Percentiles rank a stretch among this genome's conserved stretches.
Evolutionary conservation across 1,140 invertebrate species (phyloP).

Genomic region (Matsumurasca onukii): DNA sequence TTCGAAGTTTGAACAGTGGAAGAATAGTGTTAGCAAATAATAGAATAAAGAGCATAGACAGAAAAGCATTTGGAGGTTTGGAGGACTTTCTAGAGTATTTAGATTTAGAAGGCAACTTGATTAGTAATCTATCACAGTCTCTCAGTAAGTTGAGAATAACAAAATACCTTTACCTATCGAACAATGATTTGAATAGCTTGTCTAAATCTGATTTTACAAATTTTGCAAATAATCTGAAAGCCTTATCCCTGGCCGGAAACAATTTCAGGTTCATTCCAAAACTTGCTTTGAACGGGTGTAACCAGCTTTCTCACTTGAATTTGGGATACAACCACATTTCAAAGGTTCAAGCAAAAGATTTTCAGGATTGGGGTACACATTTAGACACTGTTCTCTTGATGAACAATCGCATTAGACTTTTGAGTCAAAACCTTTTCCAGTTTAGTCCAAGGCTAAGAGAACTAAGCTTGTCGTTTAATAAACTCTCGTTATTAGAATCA

Average conservation of each 20-base stretch:
- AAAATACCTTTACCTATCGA: conserved; percentile 79
- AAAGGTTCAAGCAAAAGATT: conserved; percentile 70
- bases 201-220: conserved; percentile 53
- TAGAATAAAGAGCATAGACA: conserved; percentile 63
- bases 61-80: conserved; percentile 67
- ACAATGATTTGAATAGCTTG: conserved; percentile 67
- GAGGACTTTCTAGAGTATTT: conserved; percentile 75
- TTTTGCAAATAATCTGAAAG: conserved; percentile 64
- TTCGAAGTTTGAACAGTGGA: conserved; percentile 65
- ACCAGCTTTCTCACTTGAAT: conserved; percentile 76
- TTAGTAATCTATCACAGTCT: conserved; percentile 66
- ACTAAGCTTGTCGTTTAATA: conserved; percentile 87
- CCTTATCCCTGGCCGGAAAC: conserved; percentile 79
- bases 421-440: conserved; percentile 71
- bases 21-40: conserved; percentile 80
- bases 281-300: conserved; percentile 64
- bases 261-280: conserved; percentile 69
- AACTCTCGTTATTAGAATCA: conserved; percentile 72
- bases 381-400: conserved; percentile 80
- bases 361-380: conserved; percentile 68
- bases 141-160: conserved; percentile 62
- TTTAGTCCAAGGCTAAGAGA: conserved; percentile 71
- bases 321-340: conserved; percentile 84
- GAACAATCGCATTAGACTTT: conserved; percentile 78
- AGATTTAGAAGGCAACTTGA: conserved; percentile 79